These are phyloP conservation scores for Oncorhynchus nerka DNA, from an alignment of 2,113 vertebrate species.

Conservation along the genomic window DNA sequence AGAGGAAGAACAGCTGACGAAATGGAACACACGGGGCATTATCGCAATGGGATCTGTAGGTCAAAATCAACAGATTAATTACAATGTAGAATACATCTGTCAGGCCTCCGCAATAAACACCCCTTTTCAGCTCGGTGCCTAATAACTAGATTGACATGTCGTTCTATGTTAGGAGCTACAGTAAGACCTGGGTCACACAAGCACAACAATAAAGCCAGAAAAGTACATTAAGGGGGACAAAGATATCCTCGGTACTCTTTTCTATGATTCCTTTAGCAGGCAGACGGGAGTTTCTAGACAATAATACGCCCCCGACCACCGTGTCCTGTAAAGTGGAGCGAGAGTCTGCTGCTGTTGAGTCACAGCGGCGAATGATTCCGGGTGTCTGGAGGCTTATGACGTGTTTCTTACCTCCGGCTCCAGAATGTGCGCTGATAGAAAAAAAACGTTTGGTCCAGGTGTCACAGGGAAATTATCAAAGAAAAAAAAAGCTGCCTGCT, in stretches of 20 bases:
- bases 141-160: slow-evolving; percentile 53
- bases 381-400: slow-evolving; percentile 66
- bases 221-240: neutral
- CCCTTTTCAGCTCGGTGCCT: slow-evolving; percentile 56
- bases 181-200: too few relatives aligned
- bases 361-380: slow-evolving; percentile 48
- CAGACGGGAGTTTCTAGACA: slow-evolving; percentile 38
- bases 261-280: slow-evolving; percentile 33
- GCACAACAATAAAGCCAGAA: neutral
- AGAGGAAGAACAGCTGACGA: slow-evolving; percentile 61
- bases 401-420: slow-evolving; percentile 75
- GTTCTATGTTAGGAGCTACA: neutral
- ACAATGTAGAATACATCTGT: slow-evolving; percentile 65
- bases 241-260: neutral
- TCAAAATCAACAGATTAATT: slow-evolving; percentile 75
- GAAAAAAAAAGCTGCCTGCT: slow-evolving; percentile 90
- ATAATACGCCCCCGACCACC: slow-evolving; percentile 63
- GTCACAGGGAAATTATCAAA: slow-evolving; percentile 92
- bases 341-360: slow-evolving; percentile 45
- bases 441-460: slow-evolving; percentile 78
- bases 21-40: slow-evolving; percentile 67
- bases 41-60: slow-evolving; percentile 64
- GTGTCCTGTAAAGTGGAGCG: slow-evolving; percentile 66
- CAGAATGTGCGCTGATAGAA: slow-evolving; percentile 83
- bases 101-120: slow-evolving; percentile 65